Conservation (phyloP, 2,797 vertebrate genomes). For the Gorsachius magnificus region DNA sequence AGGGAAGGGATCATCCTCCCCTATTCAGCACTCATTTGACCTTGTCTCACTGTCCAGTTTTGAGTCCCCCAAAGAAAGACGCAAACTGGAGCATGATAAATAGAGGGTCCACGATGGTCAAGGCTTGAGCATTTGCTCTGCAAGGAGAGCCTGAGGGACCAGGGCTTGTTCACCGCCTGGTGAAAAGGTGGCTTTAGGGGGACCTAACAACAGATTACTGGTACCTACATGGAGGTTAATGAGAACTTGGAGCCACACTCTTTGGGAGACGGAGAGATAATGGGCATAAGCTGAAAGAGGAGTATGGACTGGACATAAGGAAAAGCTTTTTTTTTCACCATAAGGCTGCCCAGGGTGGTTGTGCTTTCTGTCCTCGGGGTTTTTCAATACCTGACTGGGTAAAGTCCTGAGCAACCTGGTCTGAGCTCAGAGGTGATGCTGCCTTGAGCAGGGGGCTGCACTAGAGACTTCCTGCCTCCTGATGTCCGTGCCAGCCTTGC, state of each 20-base stretch:
- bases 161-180: neutral
- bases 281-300: neutral
- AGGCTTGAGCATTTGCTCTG: neutral
- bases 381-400: neutral
- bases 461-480: neutral
- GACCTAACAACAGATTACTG: neutral
- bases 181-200: neutral
- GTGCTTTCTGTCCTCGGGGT: neutral
- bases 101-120: neutral
- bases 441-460: neutral
- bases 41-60: neutral
- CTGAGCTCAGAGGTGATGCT: neutral
- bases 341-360: neutral
- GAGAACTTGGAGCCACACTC: neutral
- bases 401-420: neutral
- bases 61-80: neutral
- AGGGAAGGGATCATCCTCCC: neutral
- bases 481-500: neutral
- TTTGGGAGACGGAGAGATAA: neutral
- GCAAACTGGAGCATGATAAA: neutral
- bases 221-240: neutral
- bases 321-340: neutral
- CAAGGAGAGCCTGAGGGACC: neutral
- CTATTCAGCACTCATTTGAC: neutral
- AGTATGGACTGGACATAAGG: neutral